Base-by-base conservation (phyloP, 2,113 vertebrate genomes). In the Salvelinus fontinalis region DNA sequence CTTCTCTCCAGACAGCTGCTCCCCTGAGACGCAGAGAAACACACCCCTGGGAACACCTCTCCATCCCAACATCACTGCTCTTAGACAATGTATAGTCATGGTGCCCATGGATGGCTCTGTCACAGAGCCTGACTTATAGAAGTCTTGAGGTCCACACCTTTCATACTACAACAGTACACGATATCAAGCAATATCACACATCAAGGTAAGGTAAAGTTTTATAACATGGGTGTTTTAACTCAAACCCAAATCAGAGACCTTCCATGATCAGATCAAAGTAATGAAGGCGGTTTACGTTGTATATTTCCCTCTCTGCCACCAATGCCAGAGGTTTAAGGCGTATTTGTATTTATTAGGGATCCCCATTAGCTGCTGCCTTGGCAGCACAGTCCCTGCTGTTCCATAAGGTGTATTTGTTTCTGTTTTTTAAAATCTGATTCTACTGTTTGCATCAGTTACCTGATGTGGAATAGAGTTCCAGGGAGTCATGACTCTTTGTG, bases 1-100 rank as follows among this genome's bases (percentile, higher is more conserved):
- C 51, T 70, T 18, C 54, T 65, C 51, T 14, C 70, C 31, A 31
- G 59, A 68, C 73, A 79, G 60, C 49, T 71, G 26, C 51, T 64
- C 34, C 14, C 70, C 31, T 34, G 57, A 67, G 73, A 76, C 26
- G 1, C 70, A 62, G 27, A 65, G 31, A 29, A 39, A 39, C 31
- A 48, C 67, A 20, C 67, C 67, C 29, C 5, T 39, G 34, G 34
- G 34, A 69, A 34, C 67, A 11, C 67, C 34, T 44, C 18, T 9
- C 67, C 67, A 9, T 18, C 66, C 14, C 14, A 68, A 31, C 9
- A 13, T 69, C 67, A n/a, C 67, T 44, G 31, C 54, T 14, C 54
- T 20, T 57, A 7, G 54, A 18, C 1, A 20, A 57, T 14, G 4
- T 14, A 14, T 57, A 20, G 4, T 57, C 13, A 57, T 57, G 20